Evolutionary conservation across 53 echinoderm and acorn worm species (phyloP), one percentile per base, ranked within the genome.

Genomic region (Actinopyga echinites): DNA sequence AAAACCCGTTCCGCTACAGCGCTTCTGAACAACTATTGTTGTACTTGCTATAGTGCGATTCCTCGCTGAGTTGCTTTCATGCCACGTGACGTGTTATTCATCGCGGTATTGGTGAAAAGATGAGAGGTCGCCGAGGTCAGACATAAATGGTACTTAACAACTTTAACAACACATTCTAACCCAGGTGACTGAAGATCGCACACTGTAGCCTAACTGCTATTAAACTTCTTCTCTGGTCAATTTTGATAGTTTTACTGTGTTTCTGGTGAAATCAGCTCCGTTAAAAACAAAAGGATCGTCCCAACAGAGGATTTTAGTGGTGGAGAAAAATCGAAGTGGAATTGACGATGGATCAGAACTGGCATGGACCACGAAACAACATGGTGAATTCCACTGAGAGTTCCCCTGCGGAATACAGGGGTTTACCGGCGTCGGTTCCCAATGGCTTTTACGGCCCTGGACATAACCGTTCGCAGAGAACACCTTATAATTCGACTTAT

Each of bases 351-450:
- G 95, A 95, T 57, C 95, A 92, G 11, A 80, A 80, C 42, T 95
- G 95, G 95, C 85, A 88, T 45, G 78, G 87, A 58, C 80, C 88
- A 40, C 83, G 92, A 35, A 88, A 84, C 57, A 88, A 84, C 77
- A 85, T 84, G 85, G 60, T 80, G 36, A 80, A 80, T 80, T 62
- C 81, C 63, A 74, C 85, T 24, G 95, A 95, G 63, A 90, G 90
- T 84, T 95, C 88, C 77, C 92, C 95, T 15, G 91, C 92, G 30
- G 95, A 95, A 69, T 95, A 95, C 75, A 65, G 95, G 62, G 92
- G 95, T 40, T 79, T 88, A 28, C 83, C 92, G 0, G 83, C 89
- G 52, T 87, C 95, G n/a, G 62, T 87, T 42, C 74, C 84, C n/a
- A 92, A 92, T 64, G 92, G 95, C 28, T 88, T 89, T 31, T 95